Percentiles rank a stretch among this genome's conserved stretches.
Conservation (phyloP, 2,797 vertebrate species). For the Nothura maculosa region DNA sequence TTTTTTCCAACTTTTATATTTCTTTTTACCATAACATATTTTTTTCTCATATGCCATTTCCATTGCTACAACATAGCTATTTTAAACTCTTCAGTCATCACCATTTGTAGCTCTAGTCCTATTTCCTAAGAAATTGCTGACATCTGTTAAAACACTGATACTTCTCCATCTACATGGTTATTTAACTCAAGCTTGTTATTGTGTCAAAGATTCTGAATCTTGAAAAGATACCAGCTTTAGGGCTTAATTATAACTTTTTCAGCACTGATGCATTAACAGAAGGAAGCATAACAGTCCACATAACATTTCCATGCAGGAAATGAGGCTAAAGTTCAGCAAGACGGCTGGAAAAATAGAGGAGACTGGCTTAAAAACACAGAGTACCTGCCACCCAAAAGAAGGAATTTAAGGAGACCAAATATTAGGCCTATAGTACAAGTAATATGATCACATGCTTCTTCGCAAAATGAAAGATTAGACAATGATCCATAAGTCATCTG, state of each 20-base stretch:
- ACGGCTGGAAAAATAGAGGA: neutral
- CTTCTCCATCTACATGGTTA: neutral
- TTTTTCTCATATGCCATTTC: neutral
- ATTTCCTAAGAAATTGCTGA: slow-evolving; percentile 31
- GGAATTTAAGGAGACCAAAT: accelerated
- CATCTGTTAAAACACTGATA: slow-evolving; percentile 8
- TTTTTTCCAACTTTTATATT: neutral
- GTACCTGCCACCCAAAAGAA: neutral
- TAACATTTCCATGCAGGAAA: neutral
- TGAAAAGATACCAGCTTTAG: neutral
- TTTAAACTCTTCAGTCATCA: neutral
- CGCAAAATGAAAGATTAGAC: no score
- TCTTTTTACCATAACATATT: neutral
- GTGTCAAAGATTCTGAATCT: neutral
- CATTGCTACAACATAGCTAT: neutral
- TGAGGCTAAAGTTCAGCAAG: neutral
- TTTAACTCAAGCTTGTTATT: neutral
- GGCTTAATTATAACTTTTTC: neutral
- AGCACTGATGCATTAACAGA: neutral
- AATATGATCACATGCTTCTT: no score
- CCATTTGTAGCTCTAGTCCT: neutral
- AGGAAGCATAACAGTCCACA: neutral
- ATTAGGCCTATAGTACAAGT: neutral
- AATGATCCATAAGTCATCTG: no score
- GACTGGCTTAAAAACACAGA: neutral